Base-by-base conservation (phyloP, 2,888 invertebrate species). In the Acrobasis suavella region DNA sequence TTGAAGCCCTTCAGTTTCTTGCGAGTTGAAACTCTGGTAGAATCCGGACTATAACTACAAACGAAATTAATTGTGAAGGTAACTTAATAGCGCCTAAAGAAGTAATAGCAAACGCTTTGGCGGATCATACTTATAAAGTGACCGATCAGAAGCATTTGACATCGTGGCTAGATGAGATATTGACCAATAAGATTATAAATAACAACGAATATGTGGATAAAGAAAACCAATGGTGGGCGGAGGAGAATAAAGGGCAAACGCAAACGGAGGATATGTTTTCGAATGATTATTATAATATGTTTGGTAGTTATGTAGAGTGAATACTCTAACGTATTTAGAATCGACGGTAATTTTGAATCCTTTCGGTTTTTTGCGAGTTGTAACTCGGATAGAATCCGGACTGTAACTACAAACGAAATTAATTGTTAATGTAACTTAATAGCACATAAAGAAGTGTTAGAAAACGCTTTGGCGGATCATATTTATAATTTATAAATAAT, bases 121-220 rank as follows among this genome's bases (percentile, higher is more conserved):
- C 83, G 0, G 91, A 93, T 68, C 93, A 93, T 56, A 93, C 93
- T 52, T 92, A 92, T 63, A 93, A 92, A 86, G 92, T 93, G 61
- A 93, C 93, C 70, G 92, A 92, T 86, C 93, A 93, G 67, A 93
- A 92, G 65, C 91, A 92, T 38, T 91, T 91, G 50, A 87, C 91
- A 59, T 89, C 91, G 8, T 81, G 86, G 6, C 87, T 93, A 22
- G 90, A 92, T 62, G 89, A 90, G 67, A 90, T 93, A 70, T 73
- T 93, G 62, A 89, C 92, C 62, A 91, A 91, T 85, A 93, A 93
- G 69, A 87, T 91, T 38, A 76, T 81, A 69, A 80, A 76, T 65
- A 80, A 74, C 32, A 73, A 64, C 42, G 81, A 82, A 55, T 71
- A 75, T 64, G 69, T 67, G 14, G 78, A 85, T 46, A 89, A 89